Percentiles rank a stretch among this genome's conserved stretches.
Conservation (phyloP, 2,113 vertebrate species). For the Pristiophorus japonicus region DNA sequence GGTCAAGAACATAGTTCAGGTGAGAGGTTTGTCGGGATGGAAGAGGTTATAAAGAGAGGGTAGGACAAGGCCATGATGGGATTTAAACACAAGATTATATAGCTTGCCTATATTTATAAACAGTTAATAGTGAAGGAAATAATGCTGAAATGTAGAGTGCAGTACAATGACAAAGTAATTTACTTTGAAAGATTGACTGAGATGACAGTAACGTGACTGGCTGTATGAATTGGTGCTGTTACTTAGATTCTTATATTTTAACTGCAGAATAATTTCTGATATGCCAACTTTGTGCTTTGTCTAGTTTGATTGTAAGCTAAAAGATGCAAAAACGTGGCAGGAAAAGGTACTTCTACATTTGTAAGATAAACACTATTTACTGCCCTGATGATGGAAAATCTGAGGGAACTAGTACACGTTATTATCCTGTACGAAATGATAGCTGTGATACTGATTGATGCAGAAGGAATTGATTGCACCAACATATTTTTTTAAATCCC, state of each 20-base stretch:
- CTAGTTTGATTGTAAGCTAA: not conserved
- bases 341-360: not conserved
- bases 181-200: not conserved
- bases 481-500: not conserved
- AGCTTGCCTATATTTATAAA: not conserved
- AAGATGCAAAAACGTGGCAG: not conserved
- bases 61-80: not conserved
- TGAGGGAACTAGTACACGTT: not conserved
- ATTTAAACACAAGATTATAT: not conserved
- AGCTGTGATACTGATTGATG: not conserved
- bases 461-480: not conserved
- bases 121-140: no score
- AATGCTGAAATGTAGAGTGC: not conserved
- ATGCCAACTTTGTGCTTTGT: not conserved
- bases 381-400: not conserved
- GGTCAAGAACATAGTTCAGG: not conserved
- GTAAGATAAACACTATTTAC: not conserved
- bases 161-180: not conserved
- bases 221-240: no score
- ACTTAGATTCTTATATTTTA: no score
- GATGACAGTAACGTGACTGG: not conserved
- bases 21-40: not conserved
- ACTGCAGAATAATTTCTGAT: not conserved
- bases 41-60: not conserved
- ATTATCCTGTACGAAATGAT: not conserved